Base-by-base conservation (phyloP, 2,797 vertebrate species). In the Silurus lanzhouensis region DNA sequence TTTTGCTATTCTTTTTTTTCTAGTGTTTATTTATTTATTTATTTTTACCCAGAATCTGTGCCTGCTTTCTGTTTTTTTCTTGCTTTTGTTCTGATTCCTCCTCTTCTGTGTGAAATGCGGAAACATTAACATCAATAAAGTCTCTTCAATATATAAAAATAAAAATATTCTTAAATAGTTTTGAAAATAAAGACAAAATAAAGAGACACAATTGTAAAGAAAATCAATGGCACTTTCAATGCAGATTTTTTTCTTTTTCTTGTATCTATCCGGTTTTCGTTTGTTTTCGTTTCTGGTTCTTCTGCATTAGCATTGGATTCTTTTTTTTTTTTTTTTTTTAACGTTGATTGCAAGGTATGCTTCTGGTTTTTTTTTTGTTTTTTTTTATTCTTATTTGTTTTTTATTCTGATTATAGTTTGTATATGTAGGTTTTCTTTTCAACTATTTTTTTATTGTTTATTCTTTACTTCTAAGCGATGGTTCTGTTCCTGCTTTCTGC, bases 331-430 rank as follows among this genome's bases (percentile, higher is more conserved):
- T 71, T 17, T 17, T 75, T 19, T 25, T 14, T 12, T 14, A 31
- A 19, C 57, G n/a, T 75, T 75, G 48, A 75, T 75, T 75, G 44
- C 38, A 46, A 20, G 1, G 15, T 31, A 19, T 72, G 44, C 70
- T 72, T 14, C 25, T 58, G 74, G n/a, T n/a, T n/a, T 27, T n/a
- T 72, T n/a, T 44, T 70, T 44, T 38, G 27, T 48, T n/a, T 48
- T 22, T n/a, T 57, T 10, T 13, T 3, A 27, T 55, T 76, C 17
- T 20, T 76, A 27, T 60, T 77, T 77, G 57, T 38, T 77, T 57
- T 77, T 77, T 19, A 38, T 20, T 77, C 25, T 60, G 75, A 77
- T 77, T 76, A 76, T 57, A 22, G 75, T 77, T 77, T 77, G 27
- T 60, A 60, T 77, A 77, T 77, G 58, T 60, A 60, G 75, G 17